Conservation (phyloP, 2,797 vertebrate genomes). For the Heliangelus exortis region DNA sequence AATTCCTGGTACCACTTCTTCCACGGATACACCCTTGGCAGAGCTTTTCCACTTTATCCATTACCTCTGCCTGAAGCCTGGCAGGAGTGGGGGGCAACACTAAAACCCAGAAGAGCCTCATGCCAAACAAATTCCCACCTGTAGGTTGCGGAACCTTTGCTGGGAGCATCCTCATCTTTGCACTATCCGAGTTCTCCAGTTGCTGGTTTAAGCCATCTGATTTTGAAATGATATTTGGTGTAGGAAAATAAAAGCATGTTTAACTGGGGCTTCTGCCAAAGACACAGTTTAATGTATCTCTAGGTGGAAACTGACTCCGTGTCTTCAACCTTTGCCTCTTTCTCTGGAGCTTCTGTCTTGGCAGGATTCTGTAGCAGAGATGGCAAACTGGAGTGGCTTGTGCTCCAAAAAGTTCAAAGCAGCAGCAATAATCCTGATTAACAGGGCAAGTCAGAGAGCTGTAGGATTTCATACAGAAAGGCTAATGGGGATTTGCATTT, state of each 20-base stretch:
- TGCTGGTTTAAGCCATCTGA: neutral
- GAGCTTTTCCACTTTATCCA: neutral
- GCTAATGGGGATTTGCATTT: neutral
- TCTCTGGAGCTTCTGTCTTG: neutral
- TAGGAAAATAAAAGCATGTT: neutral
- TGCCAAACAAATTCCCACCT: neutral
- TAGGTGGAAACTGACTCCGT: neutral
- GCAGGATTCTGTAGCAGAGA: neutral
- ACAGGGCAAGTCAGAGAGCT: neutral
- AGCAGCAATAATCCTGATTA: neutral
- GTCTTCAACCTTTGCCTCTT: neutral
- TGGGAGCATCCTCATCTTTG: neutral
- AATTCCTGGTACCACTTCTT: neutral
- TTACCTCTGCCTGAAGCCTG: neutral
- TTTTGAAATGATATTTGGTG: neutral
- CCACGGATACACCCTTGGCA: neutral
- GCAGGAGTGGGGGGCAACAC: fast-evolving
- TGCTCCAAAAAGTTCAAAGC: neutral
- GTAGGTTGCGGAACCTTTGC: too few species aligned
- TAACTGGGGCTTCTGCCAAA: neutral
- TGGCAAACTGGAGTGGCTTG: neutral
- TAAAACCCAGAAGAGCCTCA: neutral
- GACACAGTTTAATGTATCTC: neutral
- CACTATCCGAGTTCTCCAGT: neutral
- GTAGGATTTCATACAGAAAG: neutral